Base-by-base conservation (phyloP, 1,140 invertebrate genomes). In the Lepidurus arcticus region DNA sequence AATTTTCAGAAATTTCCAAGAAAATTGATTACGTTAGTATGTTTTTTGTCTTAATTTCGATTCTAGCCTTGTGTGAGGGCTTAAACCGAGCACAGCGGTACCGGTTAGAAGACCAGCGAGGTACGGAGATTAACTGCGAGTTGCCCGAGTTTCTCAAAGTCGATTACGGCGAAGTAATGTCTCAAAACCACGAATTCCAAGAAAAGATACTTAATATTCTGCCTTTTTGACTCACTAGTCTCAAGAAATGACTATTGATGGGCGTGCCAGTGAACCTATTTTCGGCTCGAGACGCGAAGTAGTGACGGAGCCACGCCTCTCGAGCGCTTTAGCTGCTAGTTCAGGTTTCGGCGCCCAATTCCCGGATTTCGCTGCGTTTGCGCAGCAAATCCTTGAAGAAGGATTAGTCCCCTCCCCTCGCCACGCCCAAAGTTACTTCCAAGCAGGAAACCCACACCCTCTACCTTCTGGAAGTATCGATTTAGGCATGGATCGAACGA, bases 81-180 rank as follows among this genome's bases (percentile, higher is more conserved):
- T 84, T 94, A 79, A 92, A 92, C 84, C 86, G 91, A 80, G 92
- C 91, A 4, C 92, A 94, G 83, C 84, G 90, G 80, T 89, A 89
- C 75, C 86, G 92, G 34, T 84, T 94, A 73, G 92, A 94, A 84
- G 93, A 94, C 84, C 92, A 94, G 84, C 86, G 93, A 80, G 92
- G 92, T 73, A 93, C 91, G 0, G 91, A 92, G 85, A 92, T 93
- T 1, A 93, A 93, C 83, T 92, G 91, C 81, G 91, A 93, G 85
- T 84, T 93, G 74, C 92, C 92, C 3, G 92, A 93, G 81, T 93
- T 94, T 84, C 85, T 93, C 21, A 92, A 92, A 78, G 74, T 75
- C 13, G n/a, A 75, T 24, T 42, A 21, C 26, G 43, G 34, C 34
- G 74, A 75, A 16, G 43, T 75, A 75, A 73, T 24, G 65, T 73